Evolutionary conservation across 2,113 vertebrate genomes (phyloP).

Genomic region (Capricornis sumatraensis): DNA sequence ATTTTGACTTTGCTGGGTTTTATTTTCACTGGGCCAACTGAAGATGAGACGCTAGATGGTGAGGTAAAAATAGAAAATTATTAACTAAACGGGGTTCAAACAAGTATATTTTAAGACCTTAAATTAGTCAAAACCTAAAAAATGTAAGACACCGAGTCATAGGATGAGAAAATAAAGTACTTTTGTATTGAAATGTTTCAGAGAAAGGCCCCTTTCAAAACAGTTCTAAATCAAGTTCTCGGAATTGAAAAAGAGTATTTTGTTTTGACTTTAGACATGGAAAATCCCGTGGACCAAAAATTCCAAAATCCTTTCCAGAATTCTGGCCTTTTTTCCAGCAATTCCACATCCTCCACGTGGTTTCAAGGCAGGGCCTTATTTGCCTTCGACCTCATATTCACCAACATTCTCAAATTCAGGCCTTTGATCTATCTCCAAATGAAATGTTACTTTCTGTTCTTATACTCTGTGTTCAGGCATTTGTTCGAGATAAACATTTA

Average conservation of each 20-base stretch:
- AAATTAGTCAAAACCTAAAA: conserved; percentile 57
- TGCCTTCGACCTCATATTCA: background rate
- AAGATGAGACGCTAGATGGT: background rate
- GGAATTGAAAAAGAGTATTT: conserved; percentile 29
- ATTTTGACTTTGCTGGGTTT: background rate
- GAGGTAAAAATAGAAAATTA: conserved; percentile 54
- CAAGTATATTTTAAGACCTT: conserved; percentile 51
- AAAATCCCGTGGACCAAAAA: conserved; percentile 53
- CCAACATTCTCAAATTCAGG: background rate
- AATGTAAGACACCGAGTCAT: conserved; percentile 27
- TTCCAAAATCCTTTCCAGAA: conserved; percentile 39
- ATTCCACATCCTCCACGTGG: background rate
- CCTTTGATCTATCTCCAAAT: background rate
- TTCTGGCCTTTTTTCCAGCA: background rate
- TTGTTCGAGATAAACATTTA: background rate
- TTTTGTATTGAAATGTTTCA: conserved; percentile 36
- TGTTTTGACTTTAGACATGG: conserved; percentile 45
- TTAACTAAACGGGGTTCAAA: conserved; percentile 17
- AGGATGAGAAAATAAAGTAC: conserved; percentile 25
- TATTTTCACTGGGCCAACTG: background rate
- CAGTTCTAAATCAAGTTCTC: conserved; percentile 30
- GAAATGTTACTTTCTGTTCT: background rate
- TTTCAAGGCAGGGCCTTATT: conserved; percentile 26
- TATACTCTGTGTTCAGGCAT: background rate
- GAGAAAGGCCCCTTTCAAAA: conserved; percentile 47